Percentiles rank a stretch among this genome's conserved stretches.
phyloP scores from a whole-genome alignment of 1,140 invertebrate genomes.

The Grapholita molesta region DNA sequence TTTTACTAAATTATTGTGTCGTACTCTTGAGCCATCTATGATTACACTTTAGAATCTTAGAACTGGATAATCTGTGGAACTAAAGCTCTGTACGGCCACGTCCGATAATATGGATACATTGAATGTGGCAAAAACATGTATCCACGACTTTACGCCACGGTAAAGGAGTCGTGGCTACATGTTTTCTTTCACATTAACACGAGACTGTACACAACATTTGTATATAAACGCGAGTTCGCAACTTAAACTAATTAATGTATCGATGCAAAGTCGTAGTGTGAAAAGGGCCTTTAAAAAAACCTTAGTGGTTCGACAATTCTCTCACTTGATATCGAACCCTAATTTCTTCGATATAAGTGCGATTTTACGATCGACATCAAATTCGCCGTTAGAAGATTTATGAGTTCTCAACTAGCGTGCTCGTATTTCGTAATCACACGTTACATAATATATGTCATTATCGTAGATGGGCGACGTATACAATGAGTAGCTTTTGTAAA shows the following conservation, averaged over 20 bases:
- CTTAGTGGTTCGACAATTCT: background rate
- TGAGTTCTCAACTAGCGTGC: background rate
- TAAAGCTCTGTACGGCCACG: background rate
- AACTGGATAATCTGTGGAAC: background rate
- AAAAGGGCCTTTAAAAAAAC: too few species aligned
- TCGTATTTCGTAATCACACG: background rate
- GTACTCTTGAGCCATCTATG: conserved; percentile 36
- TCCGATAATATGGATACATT: too few species aligned
- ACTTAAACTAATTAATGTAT: too few species aligned
- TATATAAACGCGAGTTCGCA: too few species aligned
- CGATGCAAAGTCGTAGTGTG: too few species aligned
- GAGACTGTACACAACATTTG: too few species aligned
- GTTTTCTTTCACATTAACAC: too few species aligned
- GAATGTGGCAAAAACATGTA: too few species aligned
- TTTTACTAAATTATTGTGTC: conserved; percentile 35
- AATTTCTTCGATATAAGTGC: background rate
- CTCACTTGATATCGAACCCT: background rate
- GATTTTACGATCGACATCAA: background rate
- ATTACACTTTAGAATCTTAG: conserved; percentile 21
- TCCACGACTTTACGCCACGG: too few species aligned
- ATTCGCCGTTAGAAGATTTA: background rate
- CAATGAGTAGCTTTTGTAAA: background rate
- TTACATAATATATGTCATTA: background rate
- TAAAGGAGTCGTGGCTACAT: too few species aligned
- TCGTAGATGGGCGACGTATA: background rate